Evolutionary conservation across 2,113 vertebrate species (phyloP), one percentile per base, ranked within the genome.

Genomic region (Coryphaenoides rupestris): DNA sequence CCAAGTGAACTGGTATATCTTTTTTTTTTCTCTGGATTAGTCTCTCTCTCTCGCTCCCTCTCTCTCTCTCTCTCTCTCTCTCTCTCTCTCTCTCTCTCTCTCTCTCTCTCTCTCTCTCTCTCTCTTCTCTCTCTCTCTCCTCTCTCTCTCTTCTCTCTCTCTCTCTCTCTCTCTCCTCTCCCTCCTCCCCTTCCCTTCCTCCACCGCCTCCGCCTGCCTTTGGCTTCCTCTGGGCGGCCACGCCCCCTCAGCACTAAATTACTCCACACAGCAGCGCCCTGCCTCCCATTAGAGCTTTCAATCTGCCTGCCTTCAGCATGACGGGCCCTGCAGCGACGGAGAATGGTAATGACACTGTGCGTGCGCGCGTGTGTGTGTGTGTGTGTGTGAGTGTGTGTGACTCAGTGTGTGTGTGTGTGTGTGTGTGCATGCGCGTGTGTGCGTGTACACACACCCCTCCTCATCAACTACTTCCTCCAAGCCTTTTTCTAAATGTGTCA

Each of bases 231-330:
- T 79, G 67, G 40, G 60, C 59, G 33, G 72, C 73, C 85, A 79
- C 74, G 47, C 82, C 84, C 84, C 73, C 63, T 66, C 46, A 7
- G 83, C 78, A 77, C 80, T 84, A 85, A 85, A 88, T 89, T 84
- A 87, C 78, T 77, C 78, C 67, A 80, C 89, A 86, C 77, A 76
- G 84, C 86, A 88, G 87, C 86, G 88, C 76, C 76, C 84, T 80
- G 65, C 65, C 80, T 81, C 84, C 83, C 82, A 86, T 80, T 80
- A 87, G 65, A 74, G 81, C 75, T 71, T 85, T 90, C 83, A 90
- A 89, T 90, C 86, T 84, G 83, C 79, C 86, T 91, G 78, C 88
- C 89, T 91, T 90, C 82, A 89, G 77, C 86, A 81, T 64, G 83
- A 87, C 73, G 72, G 77, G 80, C 75, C 89, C 83, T 63, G 75